Evolutionary conservation across 1,140 invertebrate species (phyloP), one percentile per base, ranked within the genome.

Genomic region (Drosophila funebris): DNA sequence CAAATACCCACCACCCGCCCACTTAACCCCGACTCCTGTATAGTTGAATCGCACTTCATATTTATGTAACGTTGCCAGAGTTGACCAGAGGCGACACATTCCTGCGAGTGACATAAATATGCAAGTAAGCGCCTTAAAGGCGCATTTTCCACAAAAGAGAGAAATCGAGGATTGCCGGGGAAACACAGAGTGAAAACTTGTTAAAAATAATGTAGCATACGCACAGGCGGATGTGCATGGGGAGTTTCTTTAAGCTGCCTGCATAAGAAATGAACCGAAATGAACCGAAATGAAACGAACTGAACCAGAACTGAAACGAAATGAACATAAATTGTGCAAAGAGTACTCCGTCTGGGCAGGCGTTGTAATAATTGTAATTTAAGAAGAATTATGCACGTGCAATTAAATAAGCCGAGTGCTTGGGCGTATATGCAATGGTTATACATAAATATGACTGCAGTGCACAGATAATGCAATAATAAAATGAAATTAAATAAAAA

Each of bases 331-430:
- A 85, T 87, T 87, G 74, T 81, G 53, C 67, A 78, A 78, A 67
- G 80, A 63, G 62, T 18, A 13, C n/a, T 22, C 18, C 6, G 66
- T 72, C 60, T 64, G 71, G 46, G 36, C 36, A 36, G 73, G 69
- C 57, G 64, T 84, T 73, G 75, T 80, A 76, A 78, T 85, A 87
- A 71, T 80, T 88, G 83, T 75, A 82, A 78, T 87, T 87, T 78
- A 87, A 87, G 58, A 87, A 82, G 83, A 87, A 87, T 87, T 88
- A 87, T 87, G 82, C 78, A 87, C 82, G 82, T 87, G 75, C 82
- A 87, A 87, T 87, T 87, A 87, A 87, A 85, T 84, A 85, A 84
- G 73, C 46, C 79, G 71, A 78, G 63, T 27, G 76, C 60, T 18
- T 37, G 72, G 63, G 66, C 68, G 73, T 67, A 22, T 67, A 22